Conservation (phyloP, 1,140 invertebrate genomes). For the Drosophila guanche region DNA sequence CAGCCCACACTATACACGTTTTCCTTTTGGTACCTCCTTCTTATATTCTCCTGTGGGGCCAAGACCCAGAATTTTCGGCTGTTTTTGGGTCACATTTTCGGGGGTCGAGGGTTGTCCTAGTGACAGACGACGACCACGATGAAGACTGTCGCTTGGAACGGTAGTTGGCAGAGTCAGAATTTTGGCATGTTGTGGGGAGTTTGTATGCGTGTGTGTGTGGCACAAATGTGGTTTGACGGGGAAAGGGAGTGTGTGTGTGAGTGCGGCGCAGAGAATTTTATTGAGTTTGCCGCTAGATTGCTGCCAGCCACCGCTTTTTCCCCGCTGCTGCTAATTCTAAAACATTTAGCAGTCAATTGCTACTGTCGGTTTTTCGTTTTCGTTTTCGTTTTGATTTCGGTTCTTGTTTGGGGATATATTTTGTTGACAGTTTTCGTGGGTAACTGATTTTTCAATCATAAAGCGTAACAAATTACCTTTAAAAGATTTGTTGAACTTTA, state of each 20-base stretch:
- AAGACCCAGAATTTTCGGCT: neutral
- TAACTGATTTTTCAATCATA: neutral
- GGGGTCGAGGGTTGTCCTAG: conserved; percentile 48
- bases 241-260: neutral
- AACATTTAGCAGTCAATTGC: conserved; percentile 65
- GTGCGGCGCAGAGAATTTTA: conserved; percentile 28
- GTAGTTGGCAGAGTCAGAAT: conserved; percentile 2
- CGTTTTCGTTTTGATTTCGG: conserved; percentile 11
- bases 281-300: conserved; percentile 48
- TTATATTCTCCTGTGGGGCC: too few species aligned
- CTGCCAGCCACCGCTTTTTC: too few species aligned
- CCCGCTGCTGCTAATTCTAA: conserved; percentile 49
- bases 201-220: conserved; percentile 14
- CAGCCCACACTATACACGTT: too few species aligned
- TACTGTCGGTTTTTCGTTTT: conserved; percentile 11
- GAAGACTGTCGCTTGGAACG: too few species aligned
- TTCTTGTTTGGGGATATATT: neutral
- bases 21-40: neutral
- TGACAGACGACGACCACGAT: conserved; percentile 46
- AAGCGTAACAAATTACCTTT: too few species aligned
- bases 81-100: conserved; percentile 70
- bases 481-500: too few species aligned
- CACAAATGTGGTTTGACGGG: too few species aligned
- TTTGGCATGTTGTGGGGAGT: neutral
- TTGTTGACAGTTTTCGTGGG: conserved; percentile 16